These are phyloP conservation scores for Zosterops japonicus DNA, from an alignment of 2,113 vertebrate genomes.

Conservation along the genomic window DNA sequence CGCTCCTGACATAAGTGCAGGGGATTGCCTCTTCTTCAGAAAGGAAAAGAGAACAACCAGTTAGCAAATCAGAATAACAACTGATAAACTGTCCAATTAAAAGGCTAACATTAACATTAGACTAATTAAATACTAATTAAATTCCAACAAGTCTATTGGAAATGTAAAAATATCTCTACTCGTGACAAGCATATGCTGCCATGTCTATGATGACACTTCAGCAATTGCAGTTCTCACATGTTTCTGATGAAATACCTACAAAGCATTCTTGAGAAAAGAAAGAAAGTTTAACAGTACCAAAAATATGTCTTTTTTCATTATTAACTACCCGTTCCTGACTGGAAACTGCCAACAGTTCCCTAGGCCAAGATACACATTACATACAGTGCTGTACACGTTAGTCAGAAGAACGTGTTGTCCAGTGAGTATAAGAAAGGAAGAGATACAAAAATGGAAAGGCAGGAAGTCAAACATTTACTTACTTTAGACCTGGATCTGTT, in stretches of 20 bases:
- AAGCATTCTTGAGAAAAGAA: neutral
- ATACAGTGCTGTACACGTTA: neutral
- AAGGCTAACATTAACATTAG: neutral
- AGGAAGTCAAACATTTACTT: constrained; percentile 57
- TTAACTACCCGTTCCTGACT: neutral
- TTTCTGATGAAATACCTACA: neutral
- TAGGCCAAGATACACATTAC: neutral
- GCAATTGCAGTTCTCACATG: neutral
- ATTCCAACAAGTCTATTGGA: neutral
- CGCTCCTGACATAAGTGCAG: constrained; percentile 90
- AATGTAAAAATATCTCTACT: neutral
- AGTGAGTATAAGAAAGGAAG: neutral
- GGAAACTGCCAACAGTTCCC: neutral
- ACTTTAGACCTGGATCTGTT: constrained; percentile 93
- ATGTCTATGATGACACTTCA: neutral
- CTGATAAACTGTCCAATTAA: neutral
- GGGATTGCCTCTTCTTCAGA: constrained; percentile 85
- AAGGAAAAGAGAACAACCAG: neutral
- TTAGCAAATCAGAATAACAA: neutral
- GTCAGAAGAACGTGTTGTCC: neutral
- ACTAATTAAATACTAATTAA: neutral
- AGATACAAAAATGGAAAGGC: neutral
- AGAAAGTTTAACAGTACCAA: neutral
- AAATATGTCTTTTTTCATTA: neutral
- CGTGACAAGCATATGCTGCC: neutral